Evolutionary conservation across 2,797 vertebrate genomes (phyloP).

Genomic region (Scyliorhinus canicula): DNA sequence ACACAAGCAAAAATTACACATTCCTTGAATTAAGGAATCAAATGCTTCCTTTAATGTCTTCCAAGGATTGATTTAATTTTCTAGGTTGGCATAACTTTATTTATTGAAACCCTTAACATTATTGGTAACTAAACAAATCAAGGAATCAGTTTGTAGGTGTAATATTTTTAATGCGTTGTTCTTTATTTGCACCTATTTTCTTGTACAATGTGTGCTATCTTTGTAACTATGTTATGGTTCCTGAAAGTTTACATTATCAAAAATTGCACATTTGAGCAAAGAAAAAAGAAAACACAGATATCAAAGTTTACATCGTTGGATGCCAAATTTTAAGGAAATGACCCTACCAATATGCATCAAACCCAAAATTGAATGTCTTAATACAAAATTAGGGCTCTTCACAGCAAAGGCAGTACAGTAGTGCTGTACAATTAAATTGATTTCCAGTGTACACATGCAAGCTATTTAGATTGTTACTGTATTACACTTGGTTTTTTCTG

Average conservation of each 20-base stretch:
- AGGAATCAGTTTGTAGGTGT: conserved; percentile 44
- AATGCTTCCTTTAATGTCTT: background rate
- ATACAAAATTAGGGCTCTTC: conserved; percentile 54
- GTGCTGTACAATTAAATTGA: conserved; percentile 37
- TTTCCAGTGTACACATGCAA: background rate
- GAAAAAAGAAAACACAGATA: conserved; percentile 51
- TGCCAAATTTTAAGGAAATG: conserved; percentile 47
- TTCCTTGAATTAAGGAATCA: conserved; percentile 33
- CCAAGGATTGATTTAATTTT: conserved; percentile 29
- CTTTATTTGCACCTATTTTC: conserved; percentile 54
- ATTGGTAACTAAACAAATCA: conserved; percentile 45
- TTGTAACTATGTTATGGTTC: conserved; percentile 60
- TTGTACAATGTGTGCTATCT: conserved; percentile 59
- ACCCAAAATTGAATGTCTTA: conserved; percentile 64
- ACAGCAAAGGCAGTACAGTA: conserved; percentile 53
- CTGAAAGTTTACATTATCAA: conserved; percentile 72
- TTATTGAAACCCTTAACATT: conserved; percentile 47
- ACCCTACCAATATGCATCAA: conserved; percentile 51
- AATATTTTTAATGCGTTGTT: conserved; percentile 39
- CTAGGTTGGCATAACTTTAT: conserved; percentile 40
- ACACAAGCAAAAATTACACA: conserved; percentile 25
- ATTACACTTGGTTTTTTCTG: background rate
- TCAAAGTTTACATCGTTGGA: conserved; percentile 58
- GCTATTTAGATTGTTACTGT: conserved; percentile 14
- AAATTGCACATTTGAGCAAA: conserved; percentile 72